Conservation (phyloP, 2,113 vertebrate species). For the Empidonax traillii region DNA sequence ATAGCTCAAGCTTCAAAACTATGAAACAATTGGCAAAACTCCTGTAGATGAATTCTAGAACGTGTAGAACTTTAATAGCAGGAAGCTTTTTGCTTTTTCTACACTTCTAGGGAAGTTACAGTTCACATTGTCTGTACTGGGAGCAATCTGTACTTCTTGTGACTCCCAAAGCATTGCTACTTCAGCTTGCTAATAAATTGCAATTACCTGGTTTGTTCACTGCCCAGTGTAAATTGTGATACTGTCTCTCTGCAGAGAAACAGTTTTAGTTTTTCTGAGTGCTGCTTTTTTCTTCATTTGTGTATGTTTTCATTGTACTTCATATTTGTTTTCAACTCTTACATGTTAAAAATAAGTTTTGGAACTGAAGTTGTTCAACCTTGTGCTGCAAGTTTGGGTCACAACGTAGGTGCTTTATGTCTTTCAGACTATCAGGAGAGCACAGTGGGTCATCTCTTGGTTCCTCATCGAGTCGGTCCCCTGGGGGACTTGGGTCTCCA, state of each 20-base stretch:
- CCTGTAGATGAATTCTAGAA: neutral
- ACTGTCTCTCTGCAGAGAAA: neutral
- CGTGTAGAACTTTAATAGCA: neutral
- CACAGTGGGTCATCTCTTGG: slow-evolving; percentile 30
- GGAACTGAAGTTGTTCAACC: neutral
- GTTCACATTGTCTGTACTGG: neutral
- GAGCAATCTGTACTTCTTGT: neutral
- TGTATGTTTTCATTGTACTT: neutral
- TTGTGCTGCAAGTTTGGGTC: neutral
- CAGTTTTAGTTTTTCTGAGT: neutral
- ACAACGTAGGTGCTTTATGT: neutral
- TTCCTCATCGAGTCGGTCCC: slow-evolving; percentile 70
- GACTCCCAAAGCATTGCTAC: neutral
- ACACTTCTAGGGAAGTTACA: neutral
- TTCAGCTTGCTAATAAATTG: neutral
- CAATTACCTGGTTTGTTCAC: neutral
- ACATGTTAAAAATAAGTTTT: rapidly evolving
- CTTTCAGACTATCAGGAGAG: slow-evolving; percentile 74
- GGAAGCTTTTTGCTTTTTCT: neutral
- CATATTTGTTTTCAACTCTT: neutral
- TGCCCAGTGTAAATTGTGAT: neutral
- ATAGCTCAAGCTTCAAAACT: neutral
- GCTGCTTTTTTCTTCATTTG: neutral
- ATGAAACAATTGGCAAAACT: neutral
- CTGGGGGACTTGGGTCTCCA: slow-evolving; percentile 38